Evolutionary conservation across 92 coral and sea anemone genomes (phyloP).

Genomic region (Hydrozoanthus gracilis): DNA sequence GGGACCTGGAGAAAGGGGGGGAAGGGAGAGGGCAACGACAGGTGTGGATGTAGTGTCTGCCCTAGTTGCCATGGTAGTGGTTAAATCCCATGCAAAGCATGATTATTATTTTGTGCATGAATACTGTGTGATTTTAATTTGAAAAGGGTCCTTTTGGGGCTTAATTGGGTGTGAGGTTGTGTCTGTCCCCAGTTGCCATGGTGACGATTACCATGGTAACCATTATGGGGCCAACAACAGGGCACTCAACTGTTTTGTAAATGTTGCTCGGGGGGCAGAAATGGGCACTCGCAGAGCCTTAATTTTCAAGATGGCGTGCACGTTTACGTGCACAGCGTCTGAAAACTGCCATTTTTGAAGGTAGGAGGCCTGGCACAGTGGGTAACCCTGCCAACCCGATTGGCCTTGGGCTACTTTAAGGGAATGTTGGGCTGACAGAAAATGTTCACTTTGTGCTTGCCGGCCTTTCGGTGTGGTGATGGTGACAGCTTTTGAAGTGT

Average conservation of each 20-base stretch:
- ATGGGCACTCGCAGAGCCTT: not conserved
- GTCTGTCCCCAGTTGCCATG: too few relatives aligned
- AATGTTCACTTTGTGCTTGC: too few relatives aligned
- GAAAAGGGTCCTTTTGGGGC: not conserved
- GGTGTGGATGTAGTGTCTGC: too few relatives aligned
- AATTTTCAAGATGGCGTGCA: not conserved
- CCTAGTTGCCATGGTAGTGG: not conserved
- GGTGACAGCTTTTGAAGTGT: too few relatives aligned
- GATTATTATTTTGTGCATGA: not conserved
- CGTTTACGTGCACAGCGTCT: not conserved
- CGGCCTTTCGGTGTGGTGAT: too few relatives aligned
- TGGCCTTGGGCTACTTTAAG: too few relatives aligned
- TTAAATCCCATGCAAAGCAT: not conserved
- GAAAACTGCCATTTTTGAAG: not conserved
- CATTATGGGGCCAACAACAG: not conserved
- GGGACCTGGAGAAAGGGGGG: not conserved
- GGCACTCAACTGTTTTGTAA: not conserved
- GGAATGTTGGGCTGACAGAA: too few relatives aligned
- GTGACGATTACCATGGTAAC: not conserved
- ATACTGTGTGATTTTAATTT: too few relatives aligned
- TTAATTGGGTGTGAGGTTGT: not conserved
- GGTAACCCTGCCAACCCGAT: not conserved
- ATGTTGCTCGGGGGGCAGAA: not conserved
- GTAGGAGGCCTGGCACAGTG: constrained; percentile 1
- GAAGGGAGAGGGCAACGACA: not conserved